Percentiles rank a stretch among this genome's conserved stretches.
These are phyloP conservation scores for Anolis carolinensis DNA, from an alignment of 2,113 vertebrate species.

Conservation along the genomic window DNA sequence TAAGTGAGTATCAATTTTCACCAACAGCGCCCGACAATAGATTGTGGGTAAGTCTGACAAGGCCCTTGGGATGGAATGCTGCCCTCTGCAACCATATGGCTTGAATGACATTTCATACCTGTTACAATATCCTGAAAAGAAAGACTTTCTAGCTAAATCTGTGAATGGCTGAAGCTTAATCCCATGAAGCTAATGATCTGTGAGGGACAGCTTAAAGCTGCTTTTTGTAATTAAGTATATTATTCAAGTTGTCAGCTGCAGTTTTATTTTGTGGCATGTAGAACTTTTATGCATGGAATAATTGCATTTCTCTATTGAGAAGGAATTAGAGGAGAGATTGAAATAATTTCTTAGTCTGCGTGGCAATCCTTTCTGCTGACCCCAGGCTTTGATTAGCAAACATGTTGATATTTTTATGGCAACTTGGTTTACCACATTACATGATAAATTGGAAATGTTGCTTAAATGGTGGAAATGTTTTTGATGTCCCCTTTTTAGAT, in stretches of 20 bases:
- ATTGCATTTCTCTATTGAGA: slow-evolving; percentile 48
- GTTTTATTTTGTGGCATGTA: slow-evolving; percentile 31
- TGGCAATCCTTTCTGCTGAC: slow-evolving; percentile 42
- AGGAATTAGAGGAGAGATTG: slow-evolving; percentile 49
- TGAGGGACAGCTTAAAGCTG: slow-evolving; percentile 71
- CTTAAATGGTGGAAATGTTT: neutral
- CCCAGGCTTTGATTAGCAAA: slow-evolving; percentile 21
- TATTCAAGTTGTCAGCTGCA: slow-evolving; percentile 44
- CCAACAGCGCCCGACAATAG: slow-evolving; percentile 73
- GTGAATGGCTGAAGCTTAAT: slow-evolving; percentile 68
- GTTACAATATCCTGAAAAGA: slow-evolving; percentile 64
- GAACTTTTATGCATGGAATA: slow-evolving; percentile 49
- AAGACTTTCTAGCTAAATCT: slow-evolving; percentile 65
- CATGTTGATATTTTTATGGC: slow-evolving; percentile 22
- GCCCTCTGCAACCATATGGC: slow-evolving; percentile 74
- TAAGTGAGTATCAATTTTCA: slow-evolving; percentile 77
- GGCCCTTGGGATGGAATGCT: slow-evolving; percentile 69
- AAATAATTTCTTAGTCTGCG: slow-evolving; percentile 53
- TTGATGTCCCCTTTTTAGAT: neutral
- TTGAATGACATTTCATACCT: slow-evolving; percentile 67
- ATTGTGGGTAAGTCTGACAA: slow-evolving; percentile 78
- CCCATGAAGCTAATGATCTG: slow-evolving; percentile 73
- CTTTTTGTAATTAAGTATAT: slow-evolving; percentile 66
- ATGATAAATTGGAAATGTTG: slow-evolving; percentile 9
- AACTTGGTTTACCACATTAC: neutral